Evolutionary conservation across 2,888 invertebrate genomes (phyloP).

Genomic region (Calameuta pallipes): DNA sequence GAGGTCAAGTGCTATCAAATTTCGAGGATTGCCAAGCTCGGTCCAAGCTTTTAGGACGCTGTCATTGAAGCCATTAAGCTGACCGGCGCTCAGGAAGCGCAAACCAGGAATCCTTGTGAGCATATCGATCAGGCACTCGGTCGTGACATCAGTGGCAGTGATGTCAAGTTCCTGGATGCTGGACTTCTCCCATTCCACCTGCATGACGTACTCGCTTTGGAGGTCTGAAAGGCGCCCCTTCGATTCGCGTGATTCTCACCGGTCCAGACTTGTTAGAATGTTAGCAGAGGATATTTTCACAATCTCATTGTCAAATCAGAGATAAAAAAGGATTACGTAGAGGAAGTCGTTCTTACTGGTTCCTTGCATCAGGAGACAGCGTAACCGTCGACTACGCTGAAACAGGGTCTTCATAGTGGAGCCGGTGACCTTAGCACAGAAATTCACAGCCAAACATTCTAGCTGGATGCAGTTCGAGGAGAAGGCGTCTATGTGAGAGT

Average conservation of each 20-base stretch:
- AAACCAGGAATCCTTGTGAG: constrained; percentile 87
- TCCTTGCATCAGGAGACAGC: constrained; percentile 95
- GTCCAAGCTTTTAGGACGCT: constrained; percentile 92
- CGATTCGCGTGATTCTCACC: neutral
- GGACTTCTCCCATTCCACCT: constrained; percentile 98
- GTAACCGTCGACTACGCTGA: constrained; percentile 91
- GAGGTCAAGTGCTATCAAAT: constrained; percentile 88
- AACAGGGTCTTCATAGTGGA: constrained; percentile 94
- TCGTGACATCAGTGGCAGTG: constrained; percentile 94
- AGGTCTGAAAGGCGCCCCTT: constrained; percentile 72
- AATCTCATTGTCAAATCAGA: neutral
- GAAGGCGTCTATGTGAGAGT: constrained; percentile 98
- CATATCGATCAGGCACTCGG: constrained; percentile 94
- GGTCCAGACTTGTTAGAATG: constrained; percentile 3
- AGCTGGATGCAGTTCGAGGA: constrained; percentile 96
- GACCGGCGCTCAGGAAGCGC: constrained; percentile 93
- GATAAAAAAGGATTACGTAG: neutral
- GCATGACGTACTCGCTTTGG: constrained; percentile 91
- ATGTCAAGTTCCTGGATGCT: constrained; percentile 94
- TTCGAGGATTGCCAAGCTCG: constrained; percentile 82
- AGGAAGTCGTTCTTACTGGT: constrained; percentile 76
- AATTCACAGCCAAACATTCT: constrained; percentile 97
- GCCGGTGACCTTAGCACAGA: constrained; percentile 96
- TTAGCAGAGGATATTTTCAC: neutral
- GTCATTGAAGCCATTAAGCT: constrained; percentile 98